Percentiles rank a stretch among this genome's conserved stretches.
Evolutionary conservation across 2,888 invertebrate genomes (phyloP).

Genomic region (Amorpha juglandis): DNA sequence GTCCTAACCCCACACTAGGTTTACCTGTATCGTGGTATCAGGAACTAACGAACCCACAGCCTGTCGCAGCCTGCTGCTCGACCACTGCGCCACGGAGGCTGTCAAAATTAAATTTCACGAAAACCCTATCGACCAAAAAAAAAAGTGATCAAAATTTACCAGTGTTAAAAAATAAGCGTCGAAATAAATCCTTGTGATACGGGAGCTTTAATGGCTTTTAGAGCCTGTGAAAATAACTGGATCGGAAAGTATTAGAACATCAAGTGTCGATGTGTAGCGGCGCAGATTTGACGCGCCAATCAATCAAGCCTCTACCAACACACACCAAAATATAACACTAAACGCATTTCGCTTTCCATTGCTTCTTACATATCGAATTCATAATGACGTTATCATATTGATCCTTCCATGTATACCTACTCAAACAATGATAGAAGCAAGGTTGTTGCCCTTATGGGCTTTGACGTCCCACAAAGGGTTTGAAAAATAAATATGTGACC

Average conservation of each 20-base stretch:
- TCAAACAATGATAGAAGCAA: background rate
- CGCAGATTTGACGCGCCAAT: conserved; percentile 32
- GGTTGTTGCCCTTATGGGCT: background rate
- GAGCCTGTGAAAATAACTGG: background rate
- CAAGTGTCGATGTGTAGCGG: conserved; percentile 8
- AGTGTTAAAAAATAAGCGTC: background rate
- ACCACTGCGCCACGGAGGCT: too few relatives aligned
- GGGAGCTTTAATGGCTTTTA: conserved; percentile 11
- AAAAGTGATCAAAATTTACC: too few relatives aligned
- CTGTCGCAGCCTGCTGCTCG: too few relatives aligned
- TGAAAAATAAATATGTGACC: background rate
- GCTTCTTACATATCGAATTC: background rate
- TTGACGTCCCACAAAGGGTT: background rate
- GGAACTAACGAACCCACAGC: too few relatives aligned
- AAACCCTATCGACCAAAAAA: too few relatives aligned
- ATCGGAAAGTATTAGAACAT: conserved; percentile 16
- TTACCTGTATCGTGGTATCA: too few relatives aligned
- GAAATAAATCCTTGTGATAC: too few relatives aligned
- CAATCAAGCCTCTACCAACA: conserved; percentile 25
- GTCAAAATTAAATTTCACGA: too few relatives aligned
- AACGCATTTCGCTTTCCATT: background rate
- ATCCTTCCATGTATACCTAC: conserved; percentile 11
- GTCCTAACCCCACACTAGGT: too few relatives aligned
- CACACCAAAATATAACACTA: background rate
- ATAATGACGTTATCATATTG: background rate